Base-by-base conservation (phyloP, 2,797 vertebrate genomes). In the Cercopithecus neglectus region DNA sequence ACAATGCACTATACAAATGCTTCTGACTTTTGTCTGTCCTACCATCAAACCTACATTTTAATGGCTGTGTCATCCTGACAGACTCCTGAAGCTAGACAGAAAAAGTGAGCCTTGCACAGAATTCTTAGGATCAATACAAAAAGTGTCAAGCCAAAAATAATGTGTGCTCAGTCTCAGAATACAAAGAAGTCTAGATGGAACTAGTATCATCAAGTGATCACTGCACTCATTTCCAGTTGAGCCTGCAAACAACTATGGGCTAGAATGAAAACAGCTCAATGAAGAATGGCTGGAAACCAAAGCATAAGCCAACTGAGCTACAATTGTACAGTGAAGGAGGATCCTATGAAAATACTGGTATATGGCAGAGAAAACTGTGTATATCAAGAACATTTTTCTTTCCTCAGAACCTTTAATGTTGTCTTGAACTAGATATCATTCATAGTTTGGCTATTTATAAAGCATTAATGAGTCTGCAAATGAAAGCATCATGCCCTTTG, bases 91-190 rank as follows among this genome's bases (percentile, higher is more conserved):
- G 70, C 79, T 96, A 83, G 57, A 93, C 78, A 97, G 67, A 92
- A 94, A 97, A 94, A n/a, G 70, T 57, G 80, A 97, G 87, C 10
- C 50, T 93, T 67, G 61, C 33, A 50, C 46, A 75, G 84, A 93
- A 94, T 84, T 93, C 84, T 95, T 76, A 92, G 64, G 67, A 95
- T 91, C 95, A 93, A 95, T 92, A 91, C 64, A 93, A 90, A 89
- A 50, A 44, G 70, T 94, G 94, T 87, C 75, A 95, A 93, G 70
- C 80, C 90, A 84, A 93, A 98, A 95, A 95, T 97, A 97, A 94
- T 64, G 55, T 90, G 92, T 87, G 44, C 30, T 92, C 70, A 3
- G 33, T 93, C 79, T 92, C 41, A 59, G 87, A 94, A 95, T 95
- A 98, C 95, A 97, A 95, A 96, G 89, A 90, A 81, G 95, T 24